These are phyloP conservation scores for Trachymyrmex cornetzi DNA, from an alignment of 1,140 invertebrate genomes.

Conservation along the genomic window DNA sequence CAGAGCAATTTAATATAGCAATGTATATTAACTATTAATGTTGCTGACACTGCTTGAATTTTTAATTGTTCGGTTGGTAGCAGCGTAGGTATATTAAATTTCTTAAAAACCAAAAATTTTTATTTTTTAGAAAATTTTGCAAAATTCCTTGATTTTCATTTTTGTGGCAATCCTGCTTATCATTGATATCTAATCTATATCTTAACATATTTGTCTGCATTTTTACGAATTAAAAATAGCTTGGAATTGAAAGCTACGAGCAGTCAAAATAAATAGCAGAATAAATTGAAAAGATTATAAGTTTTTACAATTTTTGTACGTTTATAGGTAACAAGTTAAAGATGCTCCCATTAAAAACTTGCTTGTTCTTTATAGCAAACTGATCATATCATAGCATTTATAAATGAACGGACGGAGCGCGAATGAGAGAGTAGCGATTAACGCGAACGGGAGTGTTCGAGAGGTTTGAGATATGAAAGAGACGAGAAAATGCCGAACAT, in stretches of 20 bases:
- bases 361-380: not conserved
- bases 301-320: not conserved
- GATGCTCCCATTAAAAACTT: conserved; percentile 1
- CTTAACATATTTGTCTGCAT: not conserved
- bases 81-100: no score
- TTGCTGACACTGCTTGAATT: no score
- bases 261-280: not conserved
- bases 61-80: no score
- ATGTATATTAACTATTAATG: no score
- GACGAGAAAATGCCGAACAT: conserved; percentile 38
- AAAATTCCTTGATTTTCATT: no score
- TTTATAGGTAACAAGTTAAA: not conserved
- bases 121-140: no score
- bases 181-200: not conserved
- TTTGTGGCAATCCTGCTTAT: not conserved
- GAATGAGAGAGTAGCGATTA: conserved; percentile 33
- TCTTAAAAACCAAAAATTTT: no score
- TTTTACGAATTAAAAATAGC: not conserved
- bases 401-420: not conserved
- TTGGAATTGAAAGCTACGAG: not conserved
- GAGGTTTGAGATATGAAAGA: conserved; percentile 26
- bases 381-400: conserved; percentile 54
- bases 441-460: not conserved
- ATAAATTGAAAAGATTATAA: not conserved
- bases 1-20: no score